Base-by-base conservation (phyloP, 1,140 invertebrate genomes). In the Apis laboriosa region DNA sequence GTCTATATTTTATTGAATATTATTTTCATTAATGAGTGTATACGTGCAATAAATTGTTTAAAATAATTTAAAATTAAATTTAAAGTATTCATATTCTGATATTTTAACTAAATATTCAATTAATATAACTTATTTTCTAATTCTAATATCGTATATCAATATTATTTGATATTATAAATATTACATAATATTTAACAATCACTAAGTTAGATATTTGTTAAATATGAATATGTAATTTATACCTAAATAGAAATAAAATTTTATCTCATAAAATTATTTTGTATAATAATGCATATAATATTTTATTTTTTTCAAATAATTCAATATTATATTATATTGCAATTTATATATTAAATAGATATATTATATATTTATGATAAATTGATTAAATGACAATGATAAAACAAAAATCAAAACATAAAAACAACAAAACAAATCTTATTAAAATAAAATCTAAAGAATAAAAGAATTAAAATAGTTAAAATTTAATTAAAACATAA, bases 121-220 rank as follows among this genome's bases (percentile, higher is more conserved):
- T 21, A 43, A 43, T 43, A 43, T 43, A 43, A 43, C 0, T 43
- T 43, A 43, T 34, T 34, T 43, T 34, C 34, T 3, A 34, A 24
- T 24, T 24, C 24, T 24, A 24, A 19, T 12, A 4, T 21, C 1
- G 9, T 28, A 28, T 15, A 64, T 28, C 2, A 28, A 28, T 28
- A 28, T 64, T 28, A 43, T 43, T 43, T 43, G 34, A 43, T 43
- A 7, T 4, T 43, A 43, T 43, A 60, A 60, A 73, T n/a, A 43
- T 21, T n/a, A 12, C 1, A 73, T 43, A 17, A 63, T 75, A 24
- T 61, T 75, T 61, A 63, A 75, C 49, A 63, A n/a, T 63, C 53
- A 63, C 15, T 53, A n/a, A 21, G 63, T 28, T 53, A 53, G 5
- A 63, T 24, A 15, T 24, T 21, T 51, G 8, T 60, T 60, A 60